These are phyloP conservation scores for Uloborus diversus DNA, from an alignment of 1,140 invertebrate genomes.

Conservation along the genomic window DNA sequence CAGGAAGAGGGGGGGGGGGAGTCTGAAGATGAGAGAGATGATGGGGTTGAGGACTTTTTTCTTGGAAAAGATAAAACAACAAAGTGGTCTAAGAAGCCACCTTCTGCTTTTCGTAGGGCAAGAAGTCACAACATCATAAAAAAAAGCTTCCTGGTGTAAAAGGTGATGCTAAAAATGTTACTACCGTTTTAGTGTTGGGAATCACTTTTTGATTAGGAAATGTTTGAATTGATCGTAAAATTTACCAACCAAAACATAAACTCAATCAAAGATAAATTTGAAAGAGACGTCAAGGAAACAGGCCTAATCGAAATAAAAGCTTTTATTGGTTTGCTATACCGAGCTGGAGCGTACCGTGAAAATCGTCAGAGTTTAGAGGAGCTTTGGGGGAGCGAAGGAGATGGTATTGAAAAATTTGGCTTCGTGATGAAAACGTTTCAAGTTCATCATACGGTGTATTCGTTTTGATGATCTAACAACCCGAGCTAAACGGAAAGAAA, in stretches of 20 bases:
- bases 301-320: conserved; percentile 28
- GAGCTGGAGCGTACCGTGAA: background rate
- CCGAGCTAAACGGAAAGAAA: background rate
- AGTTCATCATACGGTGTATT: conserved; percentile 8
- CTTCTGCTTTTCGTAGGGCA: background rate
- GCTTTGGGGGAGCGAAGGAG: background rate
- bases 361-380: background rate
- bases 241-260: conserved; percentile 48
- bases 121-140: background rate
- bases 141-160: conserved; percentile 5
- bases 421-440: conserved; percentile 46
- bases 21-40: background rate
- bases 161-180: background rate
- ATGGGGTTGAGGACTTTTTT: background rate
- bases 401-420: conserved; percentile 37
- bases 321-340: conserved; percentile 13
- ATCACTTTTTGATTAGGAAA: background rate
- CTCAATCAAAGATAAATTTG: conserved; percentile 14
- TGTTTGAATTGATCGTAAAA: conserved; percentile 16
- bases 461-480: conserved; percentile 6
- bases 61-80: background rate
- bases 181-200: background rate
- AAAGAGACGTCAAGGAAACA: conserved; percentile 4
- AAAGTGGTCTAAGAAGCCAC: background rate
- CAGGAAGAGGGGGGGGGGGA: background rate